Evolutionary conservation across 2,797 vertebrate species (phyloP), one percentile per base, ranked within the genome.

Genomic region (Hoplostethus atlanticus): DNA sequence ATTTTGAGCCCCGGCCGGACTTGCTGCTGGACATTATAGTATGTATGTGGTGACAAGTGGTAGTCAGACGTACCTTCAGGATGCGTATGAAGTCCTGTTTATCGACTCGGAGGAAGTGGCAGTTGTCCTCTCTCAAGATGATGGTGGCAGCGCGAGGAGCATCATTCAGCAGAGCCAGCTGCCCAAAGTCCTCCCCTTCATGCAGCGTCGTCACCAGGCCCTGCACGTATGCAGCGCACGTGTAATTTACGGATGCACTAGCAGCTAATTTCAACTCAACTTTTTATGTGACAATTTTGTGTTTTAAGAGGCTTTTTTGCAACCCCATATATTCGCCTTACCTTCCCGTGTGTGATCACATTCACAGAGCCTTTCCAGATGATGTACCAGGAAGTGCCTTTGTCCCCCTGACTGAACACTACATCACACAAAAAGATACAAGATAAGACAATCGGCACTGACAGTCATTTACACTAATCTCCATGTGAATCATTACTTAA

Each of bases 331-430:
- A 36, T 21, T 21, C 17, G 9, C 25, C 75, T 80, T 80, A 98
- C 97, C 96, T 99, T 99, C 73, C 97, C 97, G 0, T 98, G 96
- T 11, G 97, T 99, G 89, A 99, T 97, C 76, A 99, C 97, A 1
- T 99, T 99, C 28, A 99, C 97, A 0, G 98, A 99, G 25, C 98
- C 98, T 90, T 97, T 99, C 97, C 97, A 99, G 93, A 99, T 96
- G 85, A 99, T 99, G 93, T 97, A 99, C 98, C 98, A 99, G 0
- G 98, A 99, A 0, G 96, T 98, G 62, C 97, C 98, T 85, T 98
- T 99, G 84, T 99, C 97, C 2, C 98, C 98, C 81, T 99, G 98
- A 91, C 96, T 99, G 91, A 99, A 99, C 92, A 98, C 97, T 99
- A 73, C 0, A 46, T 75, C 40, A 69, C 47, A 88, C 34, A 52